Evolutionary conservation across 2,113 vertebrate species (phyloP), one percentile per base, ranked within the genome.

Genomic region (Megalops atlanticus): DNA sequence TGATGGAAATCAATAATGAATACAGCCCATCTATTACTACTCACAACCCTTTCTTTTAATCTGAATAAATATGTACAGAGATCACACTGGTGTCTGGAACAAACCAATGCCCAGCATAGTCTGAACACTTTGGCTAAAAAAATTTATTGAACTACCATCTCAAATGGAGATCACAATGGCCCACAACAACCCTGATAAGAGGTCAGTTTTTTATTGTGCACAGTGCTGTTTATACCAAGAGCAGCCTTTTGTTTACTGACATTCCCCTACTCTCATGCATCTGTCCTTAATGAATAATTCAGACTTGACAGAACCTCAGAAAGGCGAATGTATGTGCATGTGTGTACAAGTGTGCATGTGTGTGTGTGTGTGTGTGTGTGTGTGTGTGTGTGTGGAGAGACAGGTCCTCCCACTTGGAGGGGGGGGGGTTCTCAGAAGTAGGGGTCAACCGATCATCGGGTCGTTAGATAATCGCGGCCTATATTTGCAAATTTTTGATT

Each of bases 281-380:
- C 92, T 90, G 89, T 89, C 85, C 80, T 79, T 89, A 85, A 87
- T 92, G 84, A 92, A 93, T 92, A 89, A 93, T 93, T 92, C 88
- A 93, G 86, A 86, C 89, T 84, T 82, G 86, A 11, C 81, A 71
- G 85, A 87, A 85, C 85, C 86, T 86, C 83, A 85, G 81, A 84
- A 52, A 85, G 82, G 45, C 70, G 12, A 31, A 24, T 84, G 33
- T 36, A 15, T 35, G 70, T 72, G 70, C 8, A 15, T 72, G 70
- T 21, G 33, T 38, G 33, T 72, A 15, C 18, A 35, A 38, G 70
- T 72, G 35, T 38, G 70, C 27, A 27, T 38, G 3, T 38, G 70
- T 72, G 70, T 72, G 70, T 38, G 84, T 79, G 86, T 87, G 83
- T 8, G 31, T 16, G 74, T 77, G 83, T 75, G 64, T 35, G 24